A percentile compares a stretch with the other conserved stretches of the same genome.
Evolutionary conservation across 2,797 vertebrate genomes (phyloP).

Genomic region (Anabas testudineus): DNA sequence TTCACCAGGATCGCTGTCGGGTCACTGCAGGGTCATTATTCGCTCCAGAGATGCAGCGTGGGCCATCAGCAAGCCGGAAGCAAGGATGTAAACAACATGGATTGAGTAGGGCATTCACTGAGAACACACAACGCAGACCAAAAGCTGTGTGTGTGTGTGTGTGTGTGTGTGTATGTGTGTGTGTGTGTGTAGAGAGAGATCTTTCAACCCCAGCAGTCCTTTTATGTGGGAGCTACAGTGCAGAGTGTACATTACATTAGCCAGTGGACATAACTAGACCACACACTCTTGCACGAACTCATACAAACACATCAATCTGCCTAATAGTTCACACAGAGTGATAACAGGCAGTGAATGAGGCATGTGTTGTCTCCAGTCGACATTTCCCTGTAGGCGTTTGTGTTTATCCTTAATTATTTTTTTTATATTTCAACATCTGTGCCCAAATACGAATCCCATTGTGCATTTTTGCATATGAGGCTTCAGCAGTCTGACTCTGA

Average conservation of each 20-base stretch:
- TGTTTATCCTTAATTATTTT: not conserved
- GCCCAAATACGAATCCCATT: no score
- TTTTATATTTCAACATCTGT: no score
- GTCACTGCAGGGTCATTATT: conserved; percentile 27
- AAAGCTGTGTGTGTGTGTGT: conserved; percentile 12
- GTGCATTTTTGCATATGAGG: no score
- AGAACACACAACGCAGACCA: conserved; percentile 17
- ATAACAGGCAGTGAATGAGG: conserved; percentile 31
- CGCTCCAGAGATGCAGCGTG: conserved; percentile 20
- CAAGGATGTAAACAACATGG: conserved; percentile 57
- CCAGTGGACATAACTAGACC: conserved; percentile 19
- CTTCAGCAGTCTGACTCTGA: no score
- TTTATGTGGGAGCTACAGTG: conserved; percentile 47
- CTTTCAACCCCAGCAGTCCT: conserved; percentile 21
- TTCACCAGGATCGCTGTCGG: conserved; percentile 38
- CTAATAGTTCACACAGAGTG: conserved; percentile 2
- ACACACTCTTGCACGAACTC: conserved; percentile 8
- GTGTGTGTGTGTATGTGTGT: conserved; percentile 2
- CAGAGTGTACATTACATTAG: conserved; percentile 34
- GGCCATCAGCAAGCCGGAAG: conserved; percentile 51
- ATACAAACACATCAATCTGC: conserved; percentile 3
- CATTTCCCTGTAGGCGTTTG: not conserved
- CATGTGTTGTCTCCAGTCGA: not conserved
- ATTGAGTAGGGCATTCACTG: conserved; percentile 11
- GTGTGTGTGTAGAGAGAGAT: no score